Evolutionary conservation across 2,797 vertebrate genomes (phyloP).

Genomic region (Lagocephalus sceleratus): DNA sequence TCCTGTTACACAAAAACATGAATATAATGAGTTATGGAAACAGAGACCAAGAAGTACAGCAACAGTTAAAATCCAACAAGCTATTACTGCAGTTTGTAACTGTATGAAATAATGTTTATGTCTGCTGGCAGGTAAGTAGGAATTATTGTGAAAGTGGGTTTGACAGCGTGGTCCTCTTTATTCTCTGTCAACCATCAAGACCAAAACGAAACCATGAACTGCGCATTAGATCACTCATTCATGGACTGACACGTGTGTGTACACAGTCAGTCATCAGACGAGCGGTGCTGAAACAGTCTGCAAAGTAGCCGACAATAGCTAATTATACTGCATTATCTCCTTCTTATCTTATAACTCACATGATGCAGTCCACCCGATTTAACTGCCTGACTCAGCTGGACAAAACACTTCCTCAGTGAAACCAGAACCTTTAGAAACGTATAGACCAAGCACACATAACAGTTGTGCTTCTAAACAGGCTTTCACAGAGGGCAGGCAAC

Average conservation of each 20-base stretch:
- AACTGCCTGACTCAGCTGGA: background rate
- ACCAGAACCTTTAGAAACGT: conserved; percentile 4
- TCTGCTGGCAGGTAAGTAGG: conserved; percentile 9
- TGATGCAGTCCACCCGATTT: background rate
- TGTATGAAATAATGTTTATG: background rate
- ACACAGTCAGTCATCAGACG: conserved; percentile 6
- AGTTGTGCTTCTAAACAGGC: conserved; percentile 12
- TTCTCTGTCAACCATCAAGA: conserved; percentile 44
- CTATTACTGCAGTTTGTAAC: background rate
- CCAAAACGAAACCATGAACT: conserved; percentile 24
- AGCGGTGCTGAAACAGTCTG: background rate
- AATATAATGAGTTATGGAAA: background rate
- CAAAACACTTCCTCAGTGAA: conserved; percentile 15
- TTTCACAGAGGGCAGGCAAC: conserved; percentile 9
- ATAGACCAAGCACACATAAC: background rate
- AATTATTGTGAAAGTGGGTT: conserved; percentile 33
- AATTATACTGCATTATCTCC: background rate
- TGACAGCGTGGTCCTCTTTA: background rate
- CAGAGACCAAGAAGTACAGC: background rate
- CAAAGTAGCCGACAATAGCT: conserved; percentile 3
- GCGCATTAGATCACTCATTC: conserved; percentile 9
- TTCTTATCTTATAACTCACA: background rate
- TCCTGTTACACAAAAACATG: conserved; percentile 76
- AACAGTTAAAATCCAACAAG: background rate
- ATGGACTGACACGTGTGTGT: background rate